phyloP scores from a whole-genome alignment of 2,797 vertebrate species.

The Phylloscopus collybita region DNA sequence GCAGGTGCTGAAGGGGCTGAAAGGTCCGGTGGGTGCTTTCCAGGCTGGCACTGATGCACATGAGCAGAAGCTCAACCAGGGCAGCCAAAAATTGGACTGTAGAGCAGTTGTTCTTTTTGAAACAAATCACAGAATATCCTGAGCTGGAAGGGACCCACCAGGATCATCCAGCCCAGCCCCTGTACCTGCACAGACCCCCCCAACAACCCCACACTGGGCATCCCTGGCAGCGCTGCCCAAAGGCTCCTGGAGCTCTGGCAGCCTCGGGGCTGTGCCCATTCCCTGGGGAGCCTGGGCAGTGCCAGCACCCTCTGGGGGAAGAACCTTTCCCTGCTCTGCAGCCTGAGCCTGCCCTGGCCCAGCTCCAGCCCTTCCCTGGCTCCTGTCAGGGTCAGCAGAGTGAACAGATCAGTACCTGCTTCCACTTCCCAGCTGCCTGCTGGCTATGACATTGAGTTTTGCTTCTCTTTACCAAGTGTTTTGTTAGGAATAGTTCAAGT shows the following conservation, averaged over 20 bases:
- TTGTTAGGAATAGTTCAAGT: background rate
- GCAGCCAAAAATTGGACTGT: background rate
- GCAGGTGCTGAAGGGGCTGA: background rate
- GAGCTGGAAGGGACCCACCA: background rate
- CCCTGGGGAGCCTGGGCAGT: background rate
- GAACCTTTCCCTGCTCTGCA: background rate
- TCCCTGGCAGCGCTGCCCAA: background rate
- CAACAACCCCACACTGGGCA: background rate
- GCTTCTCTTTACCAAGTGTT: background rate
- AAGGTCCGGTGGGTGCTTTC: background rate
- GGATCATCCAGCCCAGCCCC: fast-evolving
- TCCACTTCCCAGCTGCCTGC: background rate
- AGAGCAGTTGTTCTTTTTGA: background rate
- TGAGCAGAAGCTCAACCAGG: background rate
- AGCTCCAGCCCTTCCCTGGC: fast-evolving
- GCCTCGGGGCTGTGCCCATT: background rate
- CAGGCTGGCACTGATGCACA: background rate
- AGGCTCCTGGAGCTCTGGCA: background rate
- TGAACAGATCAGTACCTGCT: background rate
- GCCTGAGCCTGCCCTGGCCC: fast-evolving
- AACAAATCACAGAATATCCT: background rate
- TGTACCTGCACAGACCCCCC: background rate
- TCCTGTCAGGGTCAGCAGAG: background rate
- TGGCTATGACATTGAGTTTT: background rate
- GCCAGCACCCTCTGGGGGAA: background rate